Evolutionary conservation across 1,140 invertebrate species (phyloP), one percentile per base, ranked within the genome.

Genomic region (Zaprionus capensis): DNA sequence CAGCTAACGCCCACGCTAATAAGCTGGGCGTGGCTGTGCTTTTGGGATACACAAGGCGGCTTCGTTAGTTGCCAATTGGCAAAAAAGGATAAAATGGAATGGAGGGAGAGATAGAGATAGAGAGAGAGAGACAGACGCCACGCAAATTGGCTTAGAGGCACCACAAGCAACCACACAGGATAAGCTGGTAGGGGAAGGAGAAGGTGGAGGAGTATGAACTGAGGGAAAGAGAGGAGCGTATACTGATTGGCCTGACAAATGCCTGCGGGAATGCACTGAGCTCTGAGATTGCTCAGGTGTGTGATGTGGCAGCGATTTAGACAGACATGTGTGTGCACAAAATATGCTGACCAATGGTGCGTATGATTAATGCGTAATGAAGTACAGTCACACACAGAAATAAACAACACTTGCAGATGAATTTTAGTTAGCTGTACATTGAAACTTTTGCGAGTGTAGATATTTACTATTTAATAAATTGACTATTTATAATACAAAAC

Each of bases 321-420:
- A 68, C 17, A 58, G 14, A 36, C 62, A 62, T 14, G 20, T 12
- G 1, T 14, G 20, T 7, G 1, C 44, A 31, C 14, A 71, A 62
- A 36, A 55, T 22, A 38, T 67, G 65, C 73, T 80, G 82, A 62
- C 76, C 82, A 86, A 86, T 80, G 82, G 59, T 80, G 82, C 82
- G 82, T 86, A 86, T 82, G 80, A 86, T 86, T 82, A 82, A 86
- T 86, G 73, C 53, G 3, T 5, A 4, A 51, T 12, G 11, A 51
- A 51, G 17, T 24, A 24, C 46, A 22, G 46, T 51, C 15, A 7
- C 7, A 15, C 38, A 14, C 56, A n/a, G 28, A 14, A 41, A 11
- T 2, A 6, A 7, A 17, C n/a, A 46, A 46, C n/a, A 1, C 3
- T 6, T 17, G 2, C 12, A 14, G 5, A 15, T n/a, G 14, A 5